phyloP scores from a whole-genome alignment of 2,797 vertebrate genomes.

The Rhynchonycteris naso region DNA sequence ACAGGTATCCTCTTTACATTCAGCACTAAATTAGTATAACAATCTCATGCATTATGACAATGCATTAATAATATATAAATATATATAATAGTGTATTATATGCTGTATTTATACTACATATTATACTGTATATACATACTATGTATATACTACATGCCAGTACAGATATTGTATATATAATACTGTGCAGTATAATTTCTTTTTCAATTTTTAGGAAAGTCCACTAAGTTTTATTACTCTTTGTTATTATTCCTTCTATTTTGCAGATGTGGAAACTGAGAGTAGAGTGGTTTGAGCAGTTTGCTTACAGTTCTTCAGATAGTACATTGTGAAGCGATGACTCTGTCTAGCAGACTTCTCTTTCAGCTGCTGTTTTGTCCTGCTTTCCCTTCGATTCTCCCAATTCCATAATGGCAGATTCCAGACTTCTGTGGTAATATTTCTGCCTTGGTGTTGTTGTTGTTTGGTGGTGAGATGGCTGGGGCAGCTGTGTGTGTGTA shows the following conservation, averaged over 20 bases:
- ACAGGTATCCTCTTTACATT: neutral
- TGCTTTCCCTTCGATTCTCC: neutral
- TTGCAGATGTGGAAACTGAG: neutral
- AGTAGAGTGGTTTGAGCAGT: constrained; percentile 8
- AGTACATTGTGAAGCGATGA: neutral
- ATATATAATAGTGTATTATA: neutral
- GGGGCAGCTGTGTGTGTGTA: neutral
- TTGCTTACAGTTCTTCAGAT: neutral
- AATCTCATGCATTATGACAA: neutral
- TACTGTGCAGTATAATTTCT: neutral
- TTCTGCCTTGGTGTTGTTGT: neutral
- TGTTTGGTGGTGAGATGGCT: neutral
- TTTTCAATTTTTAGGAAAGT: neutral
- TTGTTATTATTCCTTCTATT: neutral
- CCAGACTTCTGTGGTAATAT: neutral
- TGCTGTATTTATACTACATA: neutral
- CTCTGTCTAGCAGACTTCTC: neutral
- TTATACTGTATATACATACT: neutral
- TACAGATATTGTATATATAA: neutral
- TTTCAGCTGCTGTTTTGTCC: neutral
- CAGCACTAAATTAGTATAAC: neutral
- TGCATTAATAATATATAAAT: neutral
- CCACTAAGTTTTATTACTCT: neutral
- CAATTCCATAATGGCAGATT: neutral
- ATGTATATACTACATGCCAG: neutral